Evolutionary conservation across 2,113 vertebrate genomes (phyloP), one percentile per base, ranked within the genome.

Genomic region (Bothrops jararaca): DNA sequence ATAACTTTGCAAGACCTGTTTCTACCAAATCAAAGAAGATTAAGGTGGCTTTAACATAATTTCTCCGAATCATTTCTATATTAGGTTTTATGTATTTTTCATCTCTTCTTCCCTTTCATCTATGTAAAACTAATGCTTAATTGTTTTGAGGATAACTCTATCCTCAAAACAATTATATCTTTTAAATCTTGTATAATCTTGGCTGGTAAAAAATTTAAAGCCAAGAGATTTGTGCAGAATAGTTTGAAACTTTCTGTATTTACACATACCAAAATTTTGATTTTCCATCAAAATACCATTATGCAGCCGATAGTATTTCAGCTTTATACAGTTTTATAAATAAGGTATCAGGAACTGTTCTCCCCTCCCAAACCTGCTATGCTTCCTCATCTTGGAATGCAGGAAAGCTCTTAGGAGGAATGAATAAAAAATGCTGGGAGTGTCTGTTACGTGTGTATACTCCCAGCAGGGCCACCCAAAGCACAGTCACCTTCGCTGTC

Each of bases 261-360:
- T 6, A 50, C 18, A 57, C 90, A 88, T 20, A 24, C 34, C 20
- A 90, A 58, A 23, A 0, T 6, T 1, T 89, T 85, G 85, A 86
- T 94, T 96, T 95, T 69, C 90, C 90, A 4, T 42, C 29, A 89
- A 1, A 93, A 94, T 93, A 69, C 85, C 89, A 93, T 96, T 90
- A 95, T 26, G 89, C 89, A 88, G 89, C 54, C 92, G 34, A 34
- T 11, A 87, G 86, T 93, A 91, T 69, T 42, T 58, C 86, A 18
- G 3, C 26, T 86, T 2, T 34, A 56, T 56, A 45, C 86, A 91
- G 20, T 94, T 88, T 94, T 93, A 91, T 58, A 90, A 64, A 95
- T 1, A 0, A 69, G 91, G 93, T 86, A 88, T 85, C 74, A 13
- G 0, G 26, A 60, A 29, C 10, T 29, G 1, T 64, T 29, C 58